Percentiles rank a stretch among this genome's conserved stretches.
phyloP scores from a whole-genome alignment of 2,113 vertebrate species.

The Zapornia atra region DNA sequence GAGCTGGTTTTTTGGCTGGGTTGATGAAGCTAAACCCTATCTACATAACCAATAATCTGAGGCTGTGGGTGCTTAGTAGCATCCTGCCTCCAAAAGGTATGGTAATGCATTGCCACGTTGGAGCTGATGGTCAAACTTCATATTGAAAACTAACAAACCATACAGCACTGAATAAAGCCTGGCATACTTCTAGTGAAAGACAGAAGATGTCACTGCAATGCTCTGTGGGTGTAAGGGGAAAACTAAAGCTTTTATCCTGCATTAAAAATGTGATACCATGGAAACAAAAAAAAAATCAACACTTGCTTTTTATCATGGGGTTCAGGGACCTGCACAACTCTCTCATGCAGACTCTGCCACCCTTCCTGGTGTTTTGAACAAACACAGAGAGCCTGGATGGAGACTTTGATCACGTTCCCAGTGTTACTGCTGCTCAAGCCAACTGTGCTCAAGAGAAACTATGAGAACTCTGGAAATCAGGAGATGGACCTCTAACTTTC shows the following conservation, averaged over 20 bases:
- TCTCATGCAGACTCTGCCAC: slow-evolving; percentile 62
- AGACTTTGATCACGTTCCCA: slow-evolving; percentile 61
- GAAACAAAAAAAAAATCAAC: not conserved
- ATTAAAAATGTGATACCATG: not conserved
- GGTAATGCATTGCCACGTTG: not conserved
- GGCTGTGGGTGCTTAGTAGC: not conserved
- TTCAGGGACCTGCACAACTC: not conserved
- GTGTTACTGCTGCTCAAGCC: slow-evolving; percentile 61
- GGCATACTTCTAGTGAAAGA: not conserved
- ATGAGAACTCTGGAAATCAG: slow-evolving; percentile 41
- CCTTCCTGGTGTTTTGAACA: slow-evolving; percentile 74
- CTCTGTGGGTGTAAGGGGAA: not conserved
- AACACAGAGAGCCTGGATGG: slow-evolving; percentile 65
- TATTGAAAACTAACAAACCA: not conserved
- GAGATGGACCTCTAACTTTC: slow-evolving; percentile 61
- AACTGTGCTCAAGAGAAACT: slow-evolving; percentile 31
- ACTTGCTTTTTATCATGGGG: not conserved
- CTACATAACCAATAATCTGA: not conserved
- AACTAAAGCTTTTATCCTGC: not conserved
- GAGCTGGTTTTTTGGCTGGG: not conserved
- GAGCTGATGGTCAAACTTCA: not conserved
- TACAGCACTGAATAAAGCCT: not conserved
- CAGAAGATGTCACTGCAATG: not conserved
- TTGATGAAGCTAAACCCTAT: not conserved
- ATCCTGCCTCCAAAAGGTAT: not conserved